Percentiles rank a stretch among this genome's conserved stretches.
phyloP scores from a whole-genome alignment of 2,113 vertebrate genomes.

The Pavo muticus region DNA sequence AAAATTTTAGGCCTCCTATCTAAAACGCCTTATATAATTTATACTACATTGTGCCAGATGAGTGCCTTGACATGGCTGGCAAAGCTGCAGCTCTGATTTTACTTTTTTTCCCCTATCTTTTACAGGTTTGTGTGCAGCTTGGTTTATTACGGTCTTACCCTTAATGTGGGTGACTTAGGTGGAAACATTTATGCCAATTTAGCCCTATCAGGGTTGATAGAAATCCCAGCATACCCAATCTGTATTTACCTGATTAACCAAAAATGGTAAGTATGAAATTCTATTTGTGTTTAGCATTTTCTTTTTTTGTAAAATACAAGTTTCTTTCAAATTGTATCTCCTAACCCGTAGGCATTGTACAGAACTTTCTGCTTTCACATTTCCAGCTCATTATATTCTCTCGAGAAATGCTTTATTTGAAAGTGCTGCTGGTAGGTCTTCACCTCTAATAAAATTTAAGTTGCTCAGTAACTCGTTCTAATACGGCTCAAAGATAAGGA shows the following conservation, averaged over 20 bases:
- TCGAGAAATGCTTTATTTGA: neutral
- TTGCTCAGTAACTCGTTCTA: neutral
- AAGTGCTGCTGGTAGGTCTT: neutral
- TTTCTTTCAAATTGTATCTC: neutral
- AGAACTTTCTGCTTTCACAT: neutral
- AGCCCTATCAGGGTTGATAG: slow-evolving; percentile 84
- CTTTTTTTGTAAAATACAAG: neutral
- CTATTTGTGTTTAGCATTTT: neutral
- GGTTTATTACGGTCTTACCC: slow-evolving; percentile 86
- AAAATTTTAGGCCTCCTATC: neutral
- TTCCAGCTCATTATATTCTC: neutral
- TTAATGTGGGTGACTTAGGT: slow-evolving; percentile 81
- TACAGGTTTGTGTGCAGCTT: slow-evolving; percentile 86
- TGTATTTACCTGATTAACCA: slow-evolving; percentile 85
- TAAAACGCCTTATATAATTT: neutral
- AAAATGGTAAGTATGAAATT: slow-evolving; percentile 76
- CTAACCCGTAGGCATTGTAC: neutral
- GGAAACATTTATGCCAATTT: slow-evolving; percentile 83
- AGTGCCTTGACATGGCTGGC: neutral
- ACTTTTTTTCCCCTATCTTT: neutral
- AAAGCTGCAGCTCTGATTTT: neutral
- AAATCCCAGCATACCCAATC: slow-evolving; percentile 84
- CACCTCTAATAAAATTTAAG: neutral
- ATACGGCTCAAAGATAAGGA: neutral
- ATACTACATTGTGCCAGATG: neutral